phyloP scores from a whole-genome alignment of 2,797 vertebrate genomes.

The Dendrocincla fuliginosa region DNA sequence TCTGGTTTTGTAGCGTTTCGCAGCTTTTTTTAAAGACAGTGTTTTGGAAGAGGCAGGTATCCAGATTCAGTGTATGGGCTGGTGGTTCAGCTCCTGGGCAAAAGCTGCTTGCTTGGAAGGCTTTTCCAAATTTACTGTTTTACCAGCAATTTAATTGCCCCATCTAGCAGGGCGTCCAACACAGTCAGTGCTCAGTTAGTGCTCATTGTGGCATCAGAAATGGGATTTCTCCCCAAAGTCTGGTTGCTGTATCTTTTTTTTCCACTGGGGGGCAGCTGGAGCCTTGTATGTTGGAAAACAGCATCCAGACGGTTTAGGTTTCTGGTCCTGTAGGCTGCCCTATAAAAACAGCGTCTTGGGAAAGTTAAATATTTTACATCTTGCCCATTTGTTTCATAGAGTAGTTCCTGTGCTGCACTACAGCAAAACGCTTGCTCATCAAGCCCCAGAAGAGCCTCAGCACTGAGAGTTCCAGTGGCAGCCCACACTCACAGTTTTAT shows the following conservation, averaged over 20 bases:
- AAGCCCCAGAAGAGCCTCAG: neutral
- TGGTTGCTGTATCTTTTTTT: neutral
- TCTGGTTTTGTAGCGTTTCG: neutral
- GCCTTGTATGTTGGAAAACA: neutral
- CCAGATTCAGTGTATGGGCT: no score
- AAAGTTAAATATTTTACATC: neutral
- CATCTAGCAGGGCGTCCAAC: fast-evolving
- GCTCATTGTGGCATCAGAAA: neutral
- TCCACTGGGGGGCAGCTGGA: constrained; percentile 37
- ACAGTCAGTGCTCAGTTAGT: neutral
- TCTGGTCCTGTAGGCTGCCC: neutral
- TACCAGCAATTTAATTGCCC: neutral
- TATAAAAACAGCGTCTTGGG: neutral
- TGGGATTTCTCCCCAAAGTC: neutral
- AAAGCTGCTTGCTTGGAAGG: neutral
- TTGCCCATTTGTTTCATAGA: neutral
- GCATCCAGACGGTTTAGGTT: neutral
- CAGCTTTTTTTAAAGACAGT: neutral
- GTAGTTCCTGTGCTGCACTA: neutral
- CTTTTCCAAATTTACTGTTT: neutral
- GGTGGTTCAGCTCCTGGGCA: neutral
- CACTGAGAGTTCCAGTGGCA: neutral
- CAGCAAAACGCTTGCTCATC: neutral
- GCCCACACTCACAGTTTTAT: neutral
- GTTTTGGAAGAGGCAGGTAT: neutral